Evolutionary conservation across 1,140 invertebrate genomes (phyloP).

Genomic region (Bombyx mori): DNA sequence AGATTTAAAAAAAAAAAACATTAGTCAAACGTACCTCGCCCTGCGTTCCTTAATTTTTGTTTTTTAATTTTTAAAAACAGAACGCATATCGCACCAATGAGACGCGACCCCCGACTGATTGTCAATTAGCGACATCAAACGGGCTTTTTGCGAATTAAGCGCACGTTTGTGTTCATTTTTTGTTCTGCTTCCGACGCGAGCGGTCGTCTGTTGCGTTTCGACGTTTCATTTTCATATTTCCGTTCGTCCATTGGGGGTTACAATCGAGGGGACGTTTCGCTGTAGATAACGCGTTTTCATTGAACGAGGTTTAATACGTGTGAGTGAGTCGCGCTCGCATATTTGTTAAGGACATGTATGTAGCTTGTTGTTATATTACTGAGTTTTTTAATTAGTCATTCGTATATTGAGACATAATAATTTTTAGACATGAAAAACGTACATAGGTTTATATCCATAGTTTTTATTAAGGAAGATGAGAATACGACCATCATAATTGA

Average conservation of each 20-base stretch:
- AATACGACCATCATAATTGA: no score
- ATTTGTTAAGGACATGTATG: no score
- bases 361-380: no score
- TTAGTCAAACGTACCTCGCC: no score
- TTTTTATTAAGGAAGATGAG: no score
- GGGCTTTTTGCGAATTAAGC: constrained; percentile 71
- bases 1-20: no score
- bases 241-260: constrained; percentile 52
- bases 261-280: constrained; percentile 20
- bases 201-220: constrained; percentile 63
- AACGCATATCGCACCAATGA: constrained; percentile 60
- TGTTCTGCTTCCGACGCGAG: constrained; percentile 34
- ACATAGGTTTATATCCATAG: no score
- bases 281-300: neutral
- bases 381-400: no score
- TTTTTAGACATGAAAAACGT: no score
- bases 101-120: constrained; percentile 65
- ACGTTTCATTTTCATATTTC: constrained; percentile 68
- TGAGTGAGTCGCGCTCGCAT: no score
- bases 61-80: constrained; percentile 67
- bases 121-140: constrained; percentile 70
- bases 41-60: constrained; percentile 29
- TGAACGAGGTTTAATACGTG: no score
- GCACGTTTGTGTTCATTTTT: constrained; percentile 63
- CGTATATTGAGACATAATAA: no score